Base-by-base conservation (phyloP, 2,888 invertebrate genomes). In the Quadroppia sp. region DNA sequence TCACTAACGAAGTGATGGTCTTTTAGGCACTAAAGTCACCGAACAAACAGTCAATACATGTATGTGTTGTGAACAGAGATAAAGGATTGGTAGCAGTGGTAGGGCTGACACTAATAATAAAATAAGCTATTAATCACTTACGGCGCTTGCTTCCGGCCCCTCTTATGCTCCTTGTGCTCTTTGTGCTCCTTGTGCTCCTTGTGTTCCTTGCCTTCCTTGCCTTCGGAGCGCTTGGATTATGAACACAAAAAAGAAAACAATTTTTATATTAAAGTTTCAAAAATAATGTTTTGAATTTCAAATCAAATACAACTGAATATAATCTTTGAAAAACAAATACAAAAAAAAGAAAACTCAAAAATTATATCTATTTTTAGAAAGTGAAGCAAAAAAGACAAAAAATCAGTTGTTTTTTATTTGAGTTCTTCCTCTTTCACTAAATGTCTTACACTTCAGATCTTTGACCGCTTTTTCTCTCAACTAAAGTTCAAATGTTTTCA, bases 121-220 rank as follows among this genome's bases (percentile, higher is more conserved):
- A 36, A 69, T 48, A 69, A 36, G n/a, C 30, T 7, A 72, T 61
- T 48, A 48, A 67, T 45, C 28, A 72, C 73, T 72, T 72, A 72
- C 73, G 73, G 73, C 50, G 73, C 73, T 30, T 72, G 73, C 32
- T 72, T 72, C 3, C 73, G 64, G 17, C 73, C 73, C 40, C 73
- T 59, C 42, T 72, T 20, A 17, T 64, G 73, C 45, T 72, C 73
- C 30, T 72, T 72, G n/a, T n/a, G n/a, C n/a, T n/a, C n/a, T n/a
- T n/a, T n/a, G n/a, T n/a, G n/a, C n/a, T n/a, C n/a, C n/a, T n/a
- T n/a, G n/a, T n/a, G n/a, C n/a, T n/a, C n/a, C n/a, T n/a, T n/a
- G n/a, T n/a, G n/a, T n/a, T n/a, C n/a, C 40, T 40, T 40, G 40
- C 40, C 7, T 40, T 40, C 40, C 40, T 6, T 40, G 6, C 13